These are phyloP conservation scores for Ericerus pela DNA, from an alignment of 1,140 invertebrate species.

Conservation along the genomic window DNA sequence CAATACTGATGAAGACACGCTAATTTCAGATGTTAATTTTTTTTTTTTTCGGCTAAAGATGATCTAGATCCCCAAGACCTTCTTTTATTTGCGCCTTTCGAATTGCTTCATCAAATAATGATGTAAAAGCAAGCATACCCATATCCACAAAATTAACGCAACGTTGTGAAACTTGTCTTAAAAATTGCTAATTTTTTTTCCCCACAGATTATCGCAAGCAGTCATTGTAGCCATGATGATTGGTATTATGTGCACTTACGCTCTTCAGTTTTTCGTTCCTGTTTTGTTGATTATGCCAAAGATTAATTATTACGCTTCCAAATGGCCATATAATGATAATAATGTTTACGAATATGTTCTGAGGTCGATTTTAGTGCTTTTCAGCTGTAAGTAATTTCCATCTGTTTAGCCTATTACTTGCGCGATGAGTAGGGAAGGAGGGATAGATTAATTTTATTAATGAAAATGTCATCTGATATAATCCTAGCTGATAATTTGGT, in stretches of 20 bases:
- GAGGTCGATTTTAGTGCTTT: constrained; percentile 1
- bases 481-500: too few relatives aligned
- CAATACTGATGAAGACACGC: too few relatives aligned
- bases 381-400: constrained; percentile 18
- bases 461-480: too few relatives aligned
- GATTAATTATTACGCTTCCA: constrained; percentile 4
- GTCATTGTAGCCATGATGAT: constrained; percentile 82
- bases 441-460: too few relatives aligned
- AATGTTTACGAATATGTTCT: constrained; percentile 7
- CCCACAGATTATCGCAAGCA: constrained; percentile 47
- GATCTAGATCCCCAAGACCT: too few relatives aligned
- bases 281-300: constrained; percentile 60
- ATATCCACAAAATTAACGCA: neutral
- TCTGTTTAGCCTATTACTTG: too few relatives aligned
- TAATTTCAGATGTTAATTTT: too few relatives aligned
- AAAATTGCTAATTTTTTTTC: neutral
- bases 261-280: constrained; percentile 88
- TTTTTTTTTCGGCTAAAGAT: too few relatives aligned
- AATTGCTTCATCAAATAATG: too few relatives aligned
- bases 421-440: neutral
- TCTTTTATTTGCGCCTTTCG: too few relatives aligned
- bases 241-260: constrained; percentile 83
- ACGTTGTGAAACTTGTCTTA: neutral
- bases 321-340: constrained; percentile 12
- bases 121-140: too few relatives aligned